phyloP scores from a whole-genome alignment of 2,113 vertebrate genomes.

The Hyaena hyaena region DNA sequence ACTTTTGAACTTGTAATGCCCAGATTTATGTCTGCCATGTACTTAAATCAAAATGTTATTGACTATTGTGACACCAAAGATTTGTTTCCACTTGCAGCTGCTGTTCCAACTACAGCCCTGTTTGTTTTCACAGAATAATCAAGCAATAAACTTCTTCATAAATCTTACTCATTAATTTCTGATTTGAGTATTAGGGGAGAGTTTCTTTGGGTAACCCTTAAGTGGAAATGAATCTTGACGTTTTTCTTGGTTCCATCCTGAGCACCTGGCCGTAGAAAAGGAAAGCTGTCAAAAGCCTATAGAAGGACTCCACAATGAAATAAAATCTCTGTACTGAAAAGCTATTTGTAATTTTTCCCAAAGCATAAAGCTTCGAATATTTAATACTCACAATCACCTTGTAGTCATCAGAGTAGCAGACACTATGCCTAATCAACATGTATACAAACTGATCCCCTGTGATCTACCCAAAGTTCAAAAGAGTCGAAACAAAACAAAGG shows the following conservation, averaged over 20 bases:
- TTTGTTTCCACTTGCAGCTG: slow-evolving; percentile 60
- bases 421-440: background rate
- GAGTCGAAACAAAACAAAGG: background rate
- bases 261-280: background rate
- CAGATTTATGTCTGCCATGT: slow-evolving; percentile 72
- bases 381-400: background rate
- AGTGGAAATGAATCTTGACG: background rate
- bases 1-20: slow-evolving; percentile 64
- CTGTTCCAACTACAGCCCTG: slow-evolving; percentile 44
- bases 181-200: background rate
- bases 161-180: background rate
- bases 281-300: background rate
- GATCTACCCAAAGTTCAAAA: background rate
- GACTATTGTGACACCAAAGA: slow-evolving; percentile 67
- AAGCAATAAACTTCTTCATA: slow-evolving; percentile 53
- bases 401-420: background rate
- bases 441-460: background rate
- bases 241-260: background rate
- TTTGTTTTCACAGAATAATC: slow-evolving; percentile 72
- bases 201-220: background rate
- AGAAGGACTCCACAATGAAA: background rate
- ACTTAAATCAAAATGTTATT: slow-evolving; percentile 77
- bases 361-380: background rate
- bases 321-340: background rate
- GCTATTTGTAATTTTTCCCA: background rate